Evolutionary conservation across 35 echinoderm and acorn worm genomes (phyloP), one percentile per base, ranked within the genome.

Genomic region (Ophiothrix spiculata): DNA sequence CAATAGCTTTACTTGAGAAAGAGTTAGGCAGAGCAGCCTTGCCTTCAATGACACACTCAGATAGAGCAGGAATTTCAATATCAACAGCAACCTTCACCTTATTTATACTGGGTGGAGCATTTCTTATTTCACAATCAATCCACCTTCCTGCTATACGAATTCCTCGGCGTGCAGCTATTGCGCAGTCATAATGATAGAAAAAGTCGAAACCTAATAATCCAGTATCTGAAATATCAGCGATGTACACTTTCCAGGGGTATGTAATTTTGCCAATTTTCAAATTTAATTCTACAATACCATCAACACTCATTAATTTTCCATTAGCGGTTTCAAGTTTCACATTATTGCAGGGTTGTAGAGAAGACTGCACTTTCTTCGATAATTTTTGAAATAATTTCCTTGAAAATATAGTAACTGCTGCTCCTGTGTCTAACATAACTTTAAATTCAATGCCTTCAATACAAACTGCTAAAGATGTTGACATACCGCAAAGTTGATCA

Each of bases 151-250:
- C 87, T 40, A 74, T 81, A 41, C 29, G 14, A 12, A 82, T 49
- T 13, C 77, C 87, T 14, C 42, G 23, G 3, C 78, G 78, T 15
- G 87, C 78, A 37, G 81, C 87, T 15, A 89, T 14, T 19, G 82
- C 56, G 31, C 87, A 89, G n/a, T 89, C 38, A 82, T 35, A 81
- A 29, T 69, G 37, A 40, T 81, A 82, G 56, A 89, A 64, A 81
- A 89, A 82, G 56, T 89, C 87, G 82, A 81, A 82, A 32, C 87
- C 87, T 40, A 89, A 32, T 33, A 82, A 38, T 25, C 46, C 77
- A 60, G 32, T 23, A 39, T 89, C 79, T 36, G 38, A 12, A 42
- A 89, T 89, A 35, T 46, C 78, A 35, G 49, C 87, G 21, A 89
- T 63, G 38, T 64, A 69, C 2, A 64, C 87, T 11, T 89, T 63